A percentile compares a stretch with the other conserved stretches of the same genome.
These are phyloP conservation scores for Microtus pennsylvanicus DNA, from an alignment of 2,113 vertebrate genomes.

Conservation along the genomic window DNA sequence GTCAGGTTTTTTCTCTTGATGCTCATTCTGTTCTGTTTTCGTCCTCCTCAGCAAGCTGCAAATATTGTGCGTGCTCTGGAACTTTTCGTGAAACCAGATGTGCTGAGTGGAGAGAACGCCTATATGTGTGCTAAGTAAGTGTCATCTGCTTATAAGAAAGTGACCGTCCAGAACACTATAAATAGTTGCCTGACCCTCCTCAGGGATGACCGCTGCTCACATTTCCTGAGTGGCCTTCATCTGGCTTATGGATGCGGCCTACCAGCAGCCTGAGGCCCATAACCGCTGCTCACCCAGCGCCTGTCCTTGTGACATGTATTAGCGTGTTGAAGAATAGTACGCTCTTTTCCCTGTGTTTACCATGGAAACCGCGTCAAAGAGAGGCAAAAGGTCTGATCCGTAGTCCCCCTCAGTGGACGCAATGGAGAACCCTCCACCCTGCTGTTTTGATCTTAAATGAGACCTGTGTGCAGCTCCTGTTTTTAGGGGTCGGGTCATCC, in stretches of 20 bases:
- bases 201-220: fast-evolving
- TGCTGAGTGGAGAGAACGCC: constrained; percentile 95
- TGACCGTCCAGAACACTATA: fast-evolving
- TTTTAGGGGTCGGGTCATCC: fast-evolving
- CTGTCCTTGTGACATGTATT: fast-evolving
- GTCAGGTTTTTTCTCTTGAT: not conserved
- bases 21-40: not conserved
- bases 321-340: fast-evolving
- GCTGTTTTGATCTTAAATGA: not conserved
- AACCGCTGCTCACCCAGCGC: fast-evolving
- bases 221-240: not conserved
- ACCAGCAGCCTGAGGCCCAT: fast-evolving
- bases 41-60: constrained; percentile 89
- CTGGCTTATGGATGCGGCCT: too few species aligned
- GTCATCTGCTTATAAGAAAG: fast-evolving
- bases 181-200: not conserved
- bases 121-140: constrained; percentile 98
- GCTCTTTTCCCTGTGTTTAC: too few species aligned
- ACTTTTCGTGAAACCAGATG: constrained; percentile 94
- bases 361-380: not conserved
- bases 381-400: too few species aligned
- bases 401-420: not conserved
- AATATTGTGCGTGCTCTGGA: constrained; percentile 95
- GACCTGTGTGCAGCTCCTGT: not conserved
- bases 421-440: not conserved